phyloP scores from a whole-genome alignment of 1,140 invertebrate genomes.

The Heterodera schachtii region DNA sequence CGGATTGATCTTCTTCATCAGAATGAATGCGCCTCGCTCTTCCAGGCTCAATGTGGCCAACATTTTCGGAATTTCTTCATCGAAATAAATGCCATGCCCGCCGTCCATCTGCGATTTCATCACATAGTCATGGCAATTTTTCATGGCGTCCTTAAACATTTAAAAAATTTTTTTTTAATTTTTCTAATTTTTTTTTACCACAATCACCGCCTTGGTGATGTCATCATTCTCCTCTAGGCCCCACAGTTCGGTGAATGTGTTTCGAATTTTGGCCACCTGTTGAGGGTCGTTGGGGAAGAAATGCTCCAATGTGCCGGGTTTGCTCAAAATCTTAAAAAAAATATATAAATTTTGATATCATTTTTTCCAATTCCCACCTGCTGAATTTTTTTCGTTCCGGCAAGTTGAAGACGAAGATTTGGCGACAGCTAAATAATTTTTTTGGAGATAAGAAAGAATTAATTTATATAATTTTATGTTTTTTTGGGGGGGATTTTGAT shows the following conservation, averaged over 20 bases:
- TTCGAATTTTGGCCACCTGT: constrained; percentile 72
- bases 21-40: constrained; percentile 83
- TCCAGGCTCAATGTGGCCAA: constrained; percentile 73
- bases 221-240: constrained; percentile 73
- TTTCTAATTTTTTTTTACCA: constrained; percentile 8
- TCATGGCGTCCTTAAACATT: constrained; percentile 5
- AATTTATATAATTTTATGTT: too few species aligned
- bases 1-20: constrained; percentile 77
- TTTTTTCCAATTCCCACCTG: too few species aligned
- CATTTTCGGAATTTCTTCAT: constrained; percentile 74
- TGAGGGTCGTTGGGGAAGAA: constrained; percentile 70
- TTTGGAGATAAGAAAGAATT: neutral
- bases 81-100: constrained; percentile 84
- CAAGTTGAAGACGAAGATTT: constrained; percentile 77
- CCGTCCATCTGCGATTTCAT: constrained; percentile 92
- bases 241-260: constrained; percentile 87
- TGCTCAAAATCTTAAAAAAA: constrained; percentile 45
- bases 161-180: neutral
- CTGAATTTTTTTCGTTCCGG: constrained; percentile 72
- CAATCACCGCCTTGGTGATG: constrained; percentile 47
- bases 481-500: too few species aligned
- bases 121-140: constrained; percentile 76
- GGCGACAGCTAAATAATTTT: constrained; percentile 89
- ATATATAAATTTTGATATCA: too few species aligned
- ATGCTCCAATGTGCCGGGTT: constrained; percentile 75